phyloP scores from a whole-genome alignment of 2,888 invertebrate species.

The Oegoconia quadripuncta region DNA sequence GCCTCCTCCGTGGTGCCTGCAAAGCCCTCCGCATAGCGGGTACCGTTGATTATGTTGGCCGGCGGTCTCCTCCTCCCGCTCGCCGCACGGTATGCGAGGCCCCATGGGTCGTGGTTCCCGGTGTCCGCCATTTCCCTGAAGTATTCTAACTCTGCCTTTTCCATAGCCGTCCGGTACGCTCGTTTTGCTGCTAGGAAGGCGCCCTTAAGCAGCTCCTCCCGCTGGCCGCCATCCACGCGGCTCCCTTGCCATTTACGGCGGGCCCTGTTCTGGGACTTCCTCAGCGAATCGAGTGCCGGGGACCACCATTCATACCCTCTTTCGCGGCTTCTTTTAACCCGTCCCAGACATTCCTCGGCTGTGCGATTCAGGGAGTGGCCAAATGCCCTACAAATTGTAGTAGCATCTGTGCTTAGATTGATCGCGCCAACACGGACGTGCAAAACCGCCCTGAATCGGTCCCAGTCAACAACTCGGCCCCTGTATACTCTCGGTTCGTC shows the following conservation, averaged over 20 bases:
- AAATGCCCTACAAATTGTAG: not conserved
- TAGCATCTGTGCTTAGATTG: not conserved
- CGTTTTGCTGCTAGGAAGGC: not conserved
- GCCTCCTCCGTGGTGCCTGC: not conserved
- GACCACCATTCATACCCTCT: not conserved
- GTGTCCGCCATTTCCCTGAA: slow-evolving; percentile 9
- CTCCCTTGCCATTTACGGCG: slow-evolving; percentile 17
- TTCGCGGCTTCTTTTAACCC: not conserved
- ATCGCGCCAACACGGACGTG: not conserved
- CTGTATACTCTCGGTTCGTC: not conserved
- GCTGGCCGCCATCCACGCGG: not conserved
- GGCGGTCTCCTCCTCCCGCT: slow-evolving; percentile 10
- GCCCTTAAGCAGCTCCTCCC: not conserved
- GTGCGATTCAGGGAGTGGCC: not conserved
- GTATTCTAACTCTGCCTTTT: slow-evolving; percentile 6
- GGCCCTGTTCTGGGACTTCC: not conserved
- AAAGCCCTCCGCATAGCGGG: not conserved
- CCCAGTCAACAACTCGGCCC: not conserved
- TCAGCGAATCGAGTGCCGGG: not conserved
- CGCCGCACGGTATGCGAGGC: slow-evolving; percentile 14
- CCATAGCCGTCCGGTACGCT: slow-evolving; percentile 11
- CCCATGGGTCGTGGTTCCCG: slow-evolving; percentile 20
- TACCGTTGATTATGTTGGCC: not conserved
- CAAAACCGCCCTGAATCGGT: not conserved
- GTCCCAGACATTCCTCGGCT: not conserved